These are phyloP conservation scores for Volucella inanis DNA, from an alignment of 2,888 invertebrate genomes.

Conservation along the genomic window DNA sequence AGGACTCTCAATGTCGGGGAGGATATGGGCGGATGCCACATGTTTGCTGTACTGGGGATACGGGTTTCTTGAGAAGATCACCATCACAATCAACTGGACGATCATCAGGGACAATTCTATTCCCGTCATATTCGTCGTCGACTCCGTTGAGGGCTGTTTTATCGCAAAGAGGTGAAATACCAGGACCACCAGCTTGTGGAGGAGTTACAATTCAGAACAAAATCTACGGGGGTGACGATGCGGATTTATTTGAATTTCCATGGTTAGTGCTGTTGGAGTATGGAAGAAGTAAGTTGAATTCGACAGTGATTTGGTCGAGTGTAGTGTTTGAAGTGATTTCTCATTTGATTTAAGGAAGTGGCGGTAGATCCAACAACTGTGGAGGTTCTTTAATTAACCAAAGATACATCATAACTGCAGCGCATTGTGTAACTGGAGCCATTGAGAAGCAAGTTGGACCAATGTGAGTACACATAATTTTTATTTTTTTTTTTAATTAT, in stretches of 20 bases:
- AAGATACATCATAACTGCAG: slow-evolving; percentile 86
- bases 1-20: slow-evolving; percentile 78
- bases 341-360: slow-evolving; percentile 65
- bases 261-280: slow-evolving; percentile 89
- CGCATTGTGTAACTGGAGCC: slow-evolving; percentile 85
- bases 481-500: not conserved
- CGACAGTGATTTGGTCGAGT: slow-evolving; percentile 23
- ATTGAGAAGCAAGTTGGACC: slow-evolving; percentile 84
- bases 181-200: slow-evolving; percentile 80
- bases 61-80: slow-evolving; percentile 75
- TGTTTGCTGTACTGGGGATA: slow-evolving; percentile 81
- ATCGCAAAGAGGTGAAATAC: slow-evolving; percentile 53
- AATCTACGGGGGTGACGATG: slow-evolving; percentile 86
- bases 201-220: slow-evolving; percentile 83
- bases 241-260: slow-evolving; percentile 87
- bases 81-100: slow-evolving; percentile 47
- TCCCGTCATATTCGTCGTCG: slow-evolving; percentile 36
- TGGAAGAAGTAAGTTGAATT: slow-evolving; percentile 78
- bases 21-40: slow-evolving; percentile 78
- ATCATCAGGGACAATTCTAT: slow-evolving; percentile 23
- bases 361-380: slow-evolving; percentile 80
- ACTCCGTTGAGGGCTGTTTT: slow-evolving; percentile 53
- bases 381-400: slow-evolving; percentile 80
- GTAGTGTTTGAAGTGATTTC: slow-evolving; percentile 10
- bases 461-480: slow-evolving; percentile 83